Percentiles rank a stretch among this genome's conserved stretches.
Conservation (phyloP, 2,888 invertebrate genomes). For the Calephelis perditalis region DNA sequence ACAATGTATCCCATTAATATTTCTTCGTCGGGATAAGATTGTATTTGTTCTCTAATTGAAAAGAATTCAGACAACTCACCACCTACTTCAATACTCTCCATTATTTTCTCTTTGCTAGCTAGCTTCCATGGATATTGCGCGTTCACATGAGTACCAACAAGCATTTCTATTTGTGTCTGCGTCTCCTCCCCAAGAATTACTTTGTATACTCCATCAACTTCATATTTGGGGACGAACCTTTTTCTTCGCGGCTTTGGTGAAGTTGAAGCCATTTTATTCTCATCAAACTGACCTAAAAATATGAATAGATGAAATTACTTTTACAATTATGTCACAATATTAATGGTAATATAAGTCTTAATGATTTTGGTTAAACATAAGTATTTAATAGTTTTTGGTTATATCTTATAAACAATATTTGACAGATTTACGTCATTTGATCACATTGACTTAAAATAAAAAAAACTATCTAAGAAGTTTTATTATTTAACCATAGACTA, state of each 20-base stretch:
- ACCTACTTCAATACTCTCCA: constrained; percentile 79
- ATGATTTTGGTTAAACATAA: not conserved
- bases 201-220: constrained; percentile 76
- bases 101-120: constrained; percentile 78
- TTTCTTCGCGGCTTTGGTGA: constrained; percentile 55
- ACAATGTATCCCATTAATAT: constrained; percentile 83
- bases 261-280: constrained; percentile 38
- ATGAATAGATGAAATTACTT: not conserved
- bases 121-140: constrained; percentile 86
- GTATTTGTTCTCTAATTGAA: constrained; percentile 52
- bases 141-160: constrained; percentile 83
- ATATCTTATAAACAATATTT: too few species aligned
- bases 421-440: too few species aligned
- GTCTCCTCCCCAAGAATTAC: constrained; percentile 75
- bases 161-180: constrained; percentile 79
- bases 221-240: constrained; percentile 67
- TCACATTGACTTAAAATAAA: too few species aligned
- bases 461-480: too few species aligned
- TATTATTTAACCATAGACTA: too few species aligned
- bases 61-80: constrained; percentile 70
- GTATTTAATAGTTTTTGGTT: not conserved
- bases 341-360: too few species aligned
- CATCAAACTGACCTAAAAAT: constrained; percentile 41
- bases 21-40: constrained; percentile 55
- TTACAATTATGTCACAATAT: too few species aligned